Base-by-base conservation (phyloP, 2,888 invertebrate species). In the Mythimna impura region DNA sequence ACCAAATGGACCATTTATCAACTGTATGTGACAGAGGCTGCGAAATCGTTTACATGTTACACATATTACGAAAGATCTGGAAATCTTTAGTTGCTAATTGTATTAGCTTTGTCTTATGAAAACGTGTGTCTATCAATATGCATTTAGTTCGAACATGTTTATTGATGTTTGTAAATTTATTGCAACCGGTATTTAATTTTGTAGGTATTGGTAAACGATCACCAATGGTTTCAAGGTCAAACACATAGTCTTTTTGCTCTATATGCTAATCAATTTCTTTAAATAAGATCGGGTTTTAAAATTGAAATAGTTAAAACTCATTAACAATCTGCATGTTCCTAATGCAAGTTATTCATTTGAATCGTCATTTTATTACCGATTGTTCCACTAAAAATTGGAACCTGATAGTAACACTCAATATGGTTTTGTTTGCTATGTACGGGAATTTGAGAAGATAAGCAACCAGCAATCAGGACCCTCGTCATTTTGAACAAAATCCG, bases 11-110 rank as follows among this genome's bases (percentile, higher is more conserved):
- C 55, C 30, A 66, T 78, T 68, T 80, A 73, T 63, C 65, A 66
- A 36, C 22, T 68, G 20, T 25, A 14, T 71, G 50, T 54, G 54
- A 65, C 64, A 25, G 65, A 43, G n/a, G 34, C 43, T 80, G 73
- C 62, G 79, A 78, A 80, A 73, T 66, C 47, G 66, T 60, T 81
- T 65, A 68, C 61, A 66, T 65, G 73, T 73, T 20, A 12, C 17
- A 47, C 47, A 47, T 36, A 76, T 75, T 82, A 77, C 66, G 67
- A 74, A 78, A 78, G 70, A 71, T 77, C 63, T 73, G 52, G 66
- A 79, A 70, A 71, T 79, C n/a, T 78, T 74, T 43, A 17, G 14
- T 8, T 66, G 78, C 68, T 73, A 85, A 80, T 60, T 79, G 25
- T 30, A 47, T 86, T 75, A 83, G 73, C 62, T 70, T 66, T 58